Evolutionary conservation across 2,113 vertebrate species (phyloP).

Genomic region (Telmatochromis sp.): DNA sequence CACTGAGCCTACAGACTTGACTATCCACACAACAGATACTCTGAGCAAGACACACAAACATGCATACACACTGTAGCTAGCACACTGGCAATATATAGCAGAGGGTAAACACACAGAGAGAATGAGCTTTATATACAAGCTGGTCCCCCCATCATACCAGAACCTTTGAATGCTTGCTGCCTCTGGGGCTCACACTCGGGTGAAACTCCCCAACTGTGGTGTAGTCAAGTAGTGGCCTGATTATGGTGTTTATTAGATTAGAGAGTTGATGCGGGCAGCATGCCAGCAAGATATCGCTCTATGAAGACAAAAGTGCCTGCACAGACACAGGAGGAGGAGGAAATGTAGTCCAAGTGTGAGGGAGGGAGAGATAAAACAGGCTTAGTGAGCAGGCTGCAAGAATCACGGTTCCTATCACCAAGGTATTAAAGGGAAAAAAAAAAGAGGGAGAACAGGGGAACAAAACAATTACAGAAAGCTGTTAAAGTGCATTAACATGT

Average conservation of each 20-base stretch:
- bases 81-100: background rate
- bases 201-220: background rate
- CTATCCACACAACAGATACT: conserved; percentile 16
- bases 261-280: conserved; percentile 17
- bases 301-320: conserved; percentile 7
- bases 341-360: background rate
- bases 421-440: background rate
- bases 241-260: conserved; percentile 46
- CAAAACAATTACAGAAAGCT: conserved; percentile 1
- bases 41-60: conserved; percentile 1
- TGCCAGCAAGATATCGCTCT: conserved; percentile 15
- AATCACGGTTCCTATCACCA: background rate
- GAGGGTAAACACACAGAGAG: background rate
- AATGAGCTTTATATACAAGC: background rate
- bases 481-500: background rate
- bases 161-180: background rate
- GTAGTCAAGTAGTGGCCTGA: conserved; percentile 1
- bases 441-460: background rate
- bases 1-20: conserved; percentile 5
- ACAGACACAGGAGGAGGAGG: background rate
- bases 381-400: background rate
- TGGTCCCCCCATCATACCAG: background rate
- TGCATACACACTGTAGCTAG: background rate
- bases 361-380: background rate
- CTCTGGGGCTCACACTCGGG: conserved; percentile 8